Conservation (phyloP, 2,888 invertebrate genomes). For the Odiellus spinosus region DNA sequence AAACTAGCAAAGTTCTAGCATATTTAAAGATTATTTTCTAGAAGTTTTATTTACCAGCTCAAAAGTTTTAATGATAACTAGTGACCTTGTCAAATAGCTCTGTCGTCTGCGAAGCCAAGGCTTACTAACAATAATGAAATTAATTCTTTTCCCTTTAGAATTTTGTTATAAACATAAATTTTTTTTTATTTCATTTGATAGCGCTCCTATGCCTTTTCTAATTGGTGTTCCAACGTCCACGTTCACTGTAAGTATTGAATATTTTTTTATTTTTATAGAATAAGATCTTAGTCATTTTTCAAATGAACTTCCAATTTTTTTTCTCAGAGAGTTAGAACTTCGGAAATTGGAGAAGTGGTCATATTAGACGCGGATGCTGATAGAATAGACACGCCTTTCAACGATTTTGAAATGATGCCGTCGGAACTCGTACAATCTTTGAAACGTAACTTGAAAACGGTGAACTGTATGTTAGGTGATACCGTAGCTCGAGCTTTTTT, state of each 20-base stretch:
- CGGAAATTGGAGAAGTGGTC: slow-evolving; percentile 83
- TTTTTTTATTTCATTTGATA: slow-evolving; percentile 21
- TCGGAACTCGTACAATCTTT: slow-evolving; percentile 64
- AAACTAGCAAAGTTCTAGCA: too few relatives aligned
- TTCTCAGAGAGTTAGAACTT: slow-evolving; percentile 14
- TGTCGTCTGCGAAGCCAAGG: too few relatives aligned
- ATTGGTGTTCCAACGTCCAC: slow-evolving; percentile 83
- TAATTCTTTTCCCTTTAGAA: too few relatives aligned
- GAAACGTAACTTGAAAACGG: slow-evolving; percentile 56
- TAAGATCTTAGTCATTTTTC: neutral
- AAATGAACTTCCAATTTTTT: neutral
- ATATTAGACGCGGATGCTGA: slow-evolving; percentile 84
- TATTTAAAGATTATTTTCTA: too few relatives aligned
- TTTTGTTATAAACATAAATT: too few relatives aligned
- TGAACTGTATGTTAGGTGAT: slow-evolving; percentile 65
- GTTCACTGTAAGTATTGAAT: slow-evolving; percentile 45
- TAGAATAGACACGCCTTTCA: slow-evolving; percentile 66
- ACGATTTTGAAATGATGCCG: slow-evolving; percentile 77
- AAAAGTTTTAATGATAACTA: too few relatives aligned
- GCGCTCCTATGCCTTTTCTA: slow-evolving; percentile 93
- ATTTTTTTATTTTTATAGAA: neutral
- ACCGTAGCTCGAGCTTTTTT: slow-evolving; percentile 85
- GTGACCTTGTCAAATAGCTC: too few relatives aligned
- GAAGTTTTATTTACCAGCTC: too few relatives aligned
- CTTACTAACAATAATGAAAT: too few relatives aligned